Evolutionary conservation across 2,888 invertebrate species (phyloP).

Genomic region (Himalopsyche japonica): DNA sequence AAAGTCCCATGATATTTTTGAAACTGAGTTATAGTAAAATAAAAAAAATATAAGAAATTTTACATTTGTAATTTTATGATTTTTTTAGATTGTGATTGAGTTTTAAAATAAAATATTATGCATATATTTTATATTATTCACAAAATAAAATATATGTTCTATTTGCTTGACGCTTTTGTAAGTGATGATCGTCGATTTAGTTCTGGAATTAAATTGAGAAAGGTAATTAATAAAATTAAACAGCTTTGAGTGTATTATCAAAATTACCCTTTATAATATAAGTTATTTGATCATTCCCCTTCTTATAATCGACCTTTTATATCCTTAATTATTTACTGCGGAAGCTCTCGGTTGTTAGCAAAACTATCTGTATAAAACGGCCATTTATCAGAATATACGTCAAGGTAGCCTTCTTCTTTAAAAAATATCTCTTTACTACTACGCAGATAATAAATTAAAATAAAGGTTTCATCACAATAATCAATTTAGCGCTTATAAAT

Average conservation of each 20-base stretch:
- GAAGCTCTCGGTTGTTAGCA: background rate
- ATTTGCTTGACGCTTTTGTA: too few relatives aligned
- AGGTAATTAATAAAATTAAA: background rate
- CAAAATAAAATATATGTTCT: too few relatives aligned
- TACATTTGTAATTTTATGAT: too few relatives aligned
- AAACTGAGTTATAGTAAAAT: too few relatives aligned
- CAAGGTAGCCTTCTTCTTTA: background rate
- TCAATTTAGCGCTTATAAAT: background rate
- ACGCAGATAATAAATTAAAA: background rate
- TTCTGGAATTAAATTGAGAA: background rate
- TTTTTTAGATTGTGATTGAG: too few relatives aligned
- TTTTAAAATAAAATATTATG: too few relatives aligned
- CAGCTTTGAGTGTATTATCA: background rate
- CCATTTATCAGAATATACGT: background rate
- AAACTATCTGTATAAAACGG: background rate
- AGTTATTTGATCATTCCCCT: background rate
- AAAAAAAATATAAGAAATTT: too few relatives aligned
- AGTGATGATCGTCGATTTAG: background rate
- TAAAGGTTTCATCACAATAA: background rate
- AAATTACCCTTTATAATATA: background rate
- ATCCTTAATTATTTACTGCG: background rate
- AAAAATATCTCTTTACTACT: background rate
- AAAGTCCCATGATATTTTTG: too few relatives aligned
- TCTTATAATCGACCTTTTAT: background rate
- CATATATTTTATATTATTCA: too few relatives aligned